A percentile compares a stretch with the other conserved stretches of the same genome.
These are phyloP conservation scores for Drosophila pachea DNA, from an alignment of 1,140 invertebrate species.

Conservation along the genomic window DNA sequence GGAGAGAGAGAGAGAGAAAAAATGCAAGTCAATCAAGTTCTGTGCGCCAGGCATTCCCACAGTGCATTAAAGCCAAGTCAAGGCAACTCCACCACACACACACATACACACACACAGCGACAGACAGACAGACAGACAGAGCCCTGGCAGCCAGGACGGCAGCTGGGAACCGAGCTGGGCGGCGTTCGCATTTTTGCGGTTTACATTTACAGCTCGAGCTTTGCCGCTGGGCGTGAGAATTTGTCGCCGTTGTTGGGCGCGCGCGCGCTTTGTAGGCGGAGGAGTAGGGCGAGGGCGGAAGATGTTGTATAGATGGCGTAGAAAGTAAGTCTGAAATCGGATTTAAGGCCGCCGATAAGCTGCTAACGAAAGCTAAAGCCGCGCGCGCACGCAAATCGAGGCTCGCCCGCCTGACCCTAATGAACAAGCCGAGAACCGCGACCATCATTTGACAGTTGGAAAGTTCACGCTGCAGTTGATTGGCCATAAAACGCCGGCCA, in stretches of 20 bases:
- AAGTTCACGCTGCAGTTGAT: slow-evolving; percentile 47
- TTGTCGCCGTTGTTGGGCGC: slow-evolving; percentile 19
- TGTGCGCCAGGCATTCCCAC: slow-evolving; percentile 61
- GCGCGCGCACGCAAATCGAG: slow-evolving; percentile 14
- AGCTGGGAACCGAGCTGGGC: slow-evolving; percentile 33
- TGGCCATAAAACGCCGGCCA: slow-evolving; percentile 33
- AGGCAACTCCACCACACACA: slow-evolving; percentile 2
- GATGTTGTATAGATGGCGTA: background rate
- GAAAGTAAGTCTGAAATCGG: slow-evolving; percentile 36
- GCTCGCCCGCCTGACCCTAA: slow-evolving; percentile 48
- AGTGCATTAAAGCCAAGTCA: slow-evolving; percentile 54
- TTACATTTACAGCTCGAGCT: slow-evolving; percentile 22
- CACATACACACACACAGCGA: slow-evolving; percentile 3
- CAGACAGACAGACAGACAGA: background rate
- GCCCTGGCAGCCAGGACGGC: slow-evolving; percentile 28
- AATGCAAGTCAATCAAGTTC: slow-evolving; percentile 67
- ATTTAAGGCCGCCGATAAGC: slow-evolving; percentile 32
- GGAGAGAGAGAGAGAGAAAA: slow-evolving; percentile 6
- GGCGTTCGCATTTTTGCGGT: slow-evolving; percentile 71
- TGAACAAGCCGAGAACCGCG: slow-evolving; percentile 35
- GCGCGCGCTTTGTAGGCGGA: background rate
- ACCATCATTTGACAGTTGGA: slow-evolving; percentile 51
- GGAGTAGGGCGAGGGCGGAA: background rate
- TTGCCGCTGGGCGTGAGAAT: slow-evolving; percentile 53
- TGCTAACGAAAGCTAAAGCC: slow-evolving; percentile 39